Percentiles rank a stretch among this genome's conserved stretches.
phyloP scores from a whole-genome alignment of 2,113 vertebrate genomes.

The Crotophaga sulcirostris region DNA sequence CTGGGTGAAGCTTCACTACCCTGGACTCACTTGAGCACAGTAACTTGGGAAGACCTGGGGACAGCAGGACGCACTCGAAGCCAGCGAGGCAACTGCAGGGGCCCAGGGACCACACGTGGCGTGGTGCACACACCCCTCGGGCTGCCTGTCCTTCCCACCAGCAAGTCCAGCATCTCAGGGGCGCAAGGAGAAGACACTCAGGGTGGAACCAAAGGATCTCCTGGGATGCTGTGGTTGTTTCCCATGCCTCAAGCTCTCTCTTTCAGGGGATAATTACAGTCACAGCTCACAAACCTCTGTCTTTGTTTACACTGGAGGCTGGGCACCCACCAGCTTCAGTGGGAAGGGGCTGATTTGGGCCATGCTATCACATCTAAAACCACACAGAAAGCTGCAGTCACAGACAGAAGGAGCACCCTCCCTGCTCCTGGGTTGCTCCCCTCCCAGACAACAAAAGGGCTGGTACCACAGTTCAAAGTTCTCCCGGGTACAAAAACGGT shows the following conservation, averaged over 20 bases:
- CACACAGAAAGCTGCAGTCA: not conserved
- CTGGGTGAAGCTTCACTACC: not conserved
- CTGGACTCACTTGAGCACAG: not conserved
- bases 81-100: fast-evolving
- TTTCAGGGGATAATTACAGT: not conserved
- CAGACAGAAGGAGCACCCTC: not conserved
- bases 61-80: fast-evolving
- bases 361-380: not conserved
- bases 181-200: not conserved
- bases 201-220: not conserved
- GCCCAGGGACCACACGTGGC: fast-evolving
- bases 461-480: not conserved
- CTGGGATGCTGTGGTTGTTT: not conserved
- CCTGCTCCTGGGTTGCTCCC: not conserved
- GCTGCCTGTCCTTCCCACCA: not conserved
- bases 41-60: not conserved
- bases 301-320: not conserved
- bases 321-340: not conserved
- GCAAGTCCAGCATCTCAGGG: not conserved
- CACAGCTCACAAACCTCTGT: not conserved
- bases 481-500: not conserved
- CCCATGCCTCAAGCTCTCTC: not conserved
- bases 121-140: fast-evolving
- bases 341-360: not conserved
- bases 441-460: not conserved